A percentile compares a stretch with the other conserved stretches of the same genome.
phyloP scores from a whole-genome alignment of 1,140 invertebrate genomes.

The Elymnias hypermnestra region DNA sequence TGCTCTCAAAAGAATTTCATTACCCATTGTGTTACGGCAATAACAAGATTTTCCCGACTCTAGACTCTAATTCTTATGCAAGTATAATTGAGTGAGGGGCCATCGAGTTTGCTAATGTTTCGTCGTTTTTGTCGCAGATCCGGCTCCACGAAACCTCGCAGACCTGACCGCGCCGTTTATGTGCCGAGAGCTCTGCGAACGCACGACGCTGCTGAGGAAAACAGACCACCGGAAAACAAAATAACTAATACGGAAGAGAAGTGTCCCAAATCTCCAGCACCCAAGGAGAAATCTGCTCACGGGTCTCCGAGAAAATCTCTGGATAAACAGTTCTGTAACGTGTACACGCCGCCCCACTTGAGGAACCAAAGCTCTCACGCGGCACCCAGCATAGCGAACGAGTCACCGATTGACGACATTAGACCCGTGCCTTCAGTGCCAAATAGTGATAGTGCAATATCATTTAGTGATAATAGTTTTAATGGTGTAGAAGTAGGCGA shows the following conservation, averaged over 20 bases:
- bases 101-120: neutral
- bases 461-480: slow-evolving; percentile 58
- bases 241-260: slow-evolving; percentile 41
- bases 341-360: slow-evolving; percentile 69
- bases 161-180: slow-evolving; percentile 87
- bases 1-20: slow-evolving; percentile 1
- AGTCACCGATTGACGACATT: too few species aligned
- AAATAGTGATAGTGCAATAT: slow-evolving; percentile 68
- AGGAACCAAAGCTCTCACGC: too few species aligned
- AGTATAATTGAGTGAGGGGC: slow-evolving; percentile 2
- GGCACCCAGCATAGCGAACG: too few species aligned
- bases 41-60: slow-evolving; percentile 4
- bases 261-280: slow-evolving; percentile 51
- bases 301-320: slow-evolving; percentile 51
- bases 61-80: slow-evolving; percentile 14
- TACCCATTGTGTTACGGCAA: slow-evolving; percentile 7
- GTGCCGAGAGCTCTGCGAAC: slow-evolving; percentile 82
- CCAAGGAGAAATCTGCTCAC: slow-evolving; percentile 49
- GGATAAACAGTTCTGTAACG: slow-evolving; percentile 69
- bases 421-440: slow-evolving; percentile 62
- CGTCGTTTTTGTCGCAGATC: slow-evolving; percentile 38
- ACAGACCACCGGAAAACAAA: slow-evolving; percentile 36
- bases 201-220: slow-evolving; percentile 55
- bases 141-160: slow-evolving; percentile 68
- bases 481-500: slow-evolving; percentile 54